A percentile compares a stretch with the other conserved stretches of the same genome.
These are phyloP conservation scores for Xestia ashworthii DNA, from an alignment of 2,888 invertebrate genomes.

Conservation along the genomic window DNA sequence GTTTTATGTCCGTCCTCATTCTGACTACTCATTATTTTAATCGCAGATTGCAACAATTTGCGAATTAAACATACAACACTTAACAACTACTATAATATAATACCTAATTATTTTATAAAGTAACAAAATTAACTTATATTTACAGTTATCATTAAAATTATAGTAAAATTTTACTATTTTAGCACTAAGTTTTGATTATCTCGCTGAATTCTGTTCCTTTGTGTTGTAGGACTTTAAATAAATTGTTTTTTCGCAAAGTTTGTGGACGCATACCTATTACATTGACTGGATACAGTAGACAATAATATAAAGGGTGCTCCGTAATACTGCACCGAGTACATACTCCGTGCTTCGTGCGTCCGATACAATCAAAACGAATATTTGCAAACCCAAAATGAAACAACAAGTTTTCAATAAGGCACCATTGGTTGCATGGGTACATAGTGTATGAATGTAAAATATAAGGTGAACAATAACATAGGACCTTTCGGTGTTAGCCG, in stretches of 20 bases:
- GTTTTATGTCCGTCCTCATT: slow-evolving; percentile 86
- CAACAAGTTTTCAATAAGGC: slow-evolving; percentile 80
- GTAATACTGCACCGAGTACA: slow-evolving; percentile 49
- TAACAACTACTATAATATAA: slow-evolving; percentile 89
- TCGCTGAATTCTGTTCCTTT: slow-evolving; percentile 69
- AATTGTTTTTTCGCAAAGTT: slow-evolving; percentile 53
- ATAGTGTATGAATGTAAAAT: slow-evolving; percentile 58
- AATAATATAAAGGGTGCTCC: slow-evolving; percentile 33
- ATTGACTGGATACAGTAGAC: slow-evolving; percentile 57
- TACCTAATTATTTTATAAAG: slow-evolving; percentile 90
- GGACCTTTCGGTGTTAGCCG: slow-evolving; percentile 69
- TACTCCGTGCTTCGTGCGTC: slow-evolving; percentile 37
- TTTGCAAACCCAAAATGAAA: slow-evolving; percentile 66
- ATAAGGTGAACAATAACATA: slow-evolving; percentile 67
- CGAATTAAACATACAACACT: slow-evolving; percentile 91
- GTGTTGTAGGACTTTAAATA: slow-evolving; percentile 58
- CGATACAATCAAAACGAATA: slow-evolving; percentile 53
- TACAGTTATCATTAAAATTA: slow-evolving; percentile 89
- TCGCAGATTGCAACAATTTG: slow-evolving; percentile 90
- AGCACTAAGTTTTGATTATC: slow-evolving; percentile 80
- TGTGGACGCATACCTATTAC: slow-evolving; percentile 62
- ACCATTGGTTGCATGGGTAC: slow-evolving; percentile 84
- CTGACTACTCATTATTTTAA: slow-evolving; percentile 88
- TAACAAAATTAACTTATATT: slow-evolving; percentile 91
- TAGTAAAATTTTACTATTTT: slow-evolving; percentile 89